These are phyloP conservation scores for Cylas formicarius DNA, from an alignment of 1,140 invertebrate genomes.

Conservation along the genomic window DNA sequence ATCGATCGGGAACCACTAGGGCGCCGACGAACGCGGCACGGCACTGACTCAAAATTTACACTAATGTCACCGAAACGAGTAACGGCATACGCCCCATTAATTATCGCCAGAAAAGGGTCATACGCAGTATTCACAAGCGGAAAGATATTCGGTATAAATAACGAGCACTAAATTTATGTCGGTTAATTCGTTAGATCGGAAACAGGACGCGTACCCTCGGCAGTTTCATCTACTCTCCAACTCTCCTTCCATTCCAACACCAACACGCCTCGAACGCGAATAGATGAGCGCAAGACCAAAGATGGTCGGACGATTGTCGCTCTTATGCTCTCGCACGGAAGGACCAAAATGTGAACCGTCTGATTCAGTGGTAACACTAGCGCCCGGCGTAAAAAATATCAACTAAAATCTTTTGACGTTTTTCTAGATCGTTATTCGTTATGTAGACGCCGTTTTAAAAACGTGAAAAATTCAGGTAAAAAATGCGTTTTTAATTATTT, in stretches of 20 bases:
- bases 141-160: too few relatives aligned
- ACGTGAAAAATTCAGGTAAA: constrained; percentile 26
- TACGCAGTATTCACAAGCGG: neutral
- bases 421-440: constrained; percentile 29
- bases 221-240: constrained; percentile 23
- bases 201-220: constrained; percentile 26
- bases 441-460: constrained; percentile 31
- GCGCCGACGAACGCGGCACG: constrained; percentile 1
- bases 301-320: constrained; percentile 5
- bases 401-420: constrained; percentile 38
- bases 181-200: too few relatives aligned
- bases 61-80: constrained; percentile 27
- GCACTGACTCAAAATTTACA: constrained; percentile 19
- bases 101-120: constrained; percentile 1
- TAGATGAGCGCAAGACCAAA: constrained; percentile 12
- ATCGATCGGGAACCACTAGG: constrained; percentile 11
- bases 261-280: neutral
- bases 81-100: constrained; percentile 36
- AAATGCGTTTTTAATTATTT: constrained; percentile 24
- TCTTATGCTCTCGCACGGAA: constrained; percentile 9
- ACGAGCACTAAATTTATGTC: too few relatives aligned
- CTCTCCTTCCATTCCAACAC: constrained; percentile 4
- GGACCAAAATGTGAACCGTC: too few relatives aligned
- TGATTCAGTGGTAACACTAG: constrained; percentile 32
- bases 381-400: constrained; percentile 37